Evolutionary conservation across 2,888 invertebrate species (phyloP).

Genomic region (Stenurella melanura): DNA sequence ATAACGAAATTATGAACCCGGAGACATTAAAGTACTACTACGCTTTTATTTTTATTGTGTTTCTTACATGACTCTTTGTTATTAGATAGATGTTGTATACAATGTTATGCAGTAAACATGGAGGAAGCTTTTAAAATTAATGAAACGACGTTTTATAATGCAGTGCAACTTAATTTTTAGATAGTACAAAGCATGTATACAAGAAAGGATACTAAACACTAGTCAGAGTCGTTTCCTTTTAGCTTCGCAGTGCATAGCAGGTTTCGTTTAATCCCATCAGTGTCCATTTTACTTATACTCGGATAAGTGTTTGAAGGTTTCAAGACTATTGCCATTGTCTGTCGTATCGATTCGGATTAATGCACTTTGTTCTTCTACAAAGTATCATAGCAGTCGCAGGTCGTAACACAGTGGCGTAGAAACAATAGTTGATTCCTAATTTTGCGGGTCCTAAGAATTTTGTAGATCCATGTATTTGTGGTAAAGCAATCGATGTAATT

Average conservation of each 20-base stretch:
- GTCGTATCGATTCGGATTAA: slow-evolving; percentile 32
- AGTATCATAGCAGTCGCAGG: not conserved
- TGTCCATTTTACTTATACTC: slow-evolving; percentile 29
- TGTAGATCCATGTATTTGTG: no score
- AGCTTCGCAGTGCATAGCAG: slow-evolving; percentile 23
- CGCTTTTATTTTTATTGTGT: no score
- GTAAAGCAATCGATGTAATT: no score
- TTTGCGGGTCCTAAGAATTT: no score
- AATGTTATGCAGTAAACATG: not conserved
- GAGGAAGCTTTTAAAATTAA: slow-evolving; percentile 22
- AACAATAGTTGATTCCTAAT: no score
- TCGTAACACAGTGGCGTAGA: no score
- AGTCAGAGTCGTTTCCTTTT: slow-evolving; percentile 22
- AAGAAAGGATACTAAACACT: slow-evolving; percentile 10
- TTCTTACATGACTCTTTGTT: no score
- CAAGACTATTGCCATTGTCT: slow-evolving; percentile 33
- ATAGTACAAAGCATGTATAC: not conserved
- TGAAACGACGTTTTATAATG: not conserved
- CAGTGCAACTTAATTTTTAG: slow-evolving; percentile 25
- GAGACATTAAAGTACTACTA: no score
- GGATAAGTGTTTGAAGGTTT: slow-evolving; percentile 33
- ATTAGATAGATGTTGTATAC: not conserved
- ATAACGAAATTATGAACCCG: no score
- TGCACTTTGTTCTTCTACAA: not conserved
- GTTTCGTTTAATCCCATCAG: slow-evolving; percentile 39